These are phyloP conservation scores for Trichonephila clavipes DNA, from an alignment of 1,140 invertebrate genomes.

Conservation along the genomic window DNA sequence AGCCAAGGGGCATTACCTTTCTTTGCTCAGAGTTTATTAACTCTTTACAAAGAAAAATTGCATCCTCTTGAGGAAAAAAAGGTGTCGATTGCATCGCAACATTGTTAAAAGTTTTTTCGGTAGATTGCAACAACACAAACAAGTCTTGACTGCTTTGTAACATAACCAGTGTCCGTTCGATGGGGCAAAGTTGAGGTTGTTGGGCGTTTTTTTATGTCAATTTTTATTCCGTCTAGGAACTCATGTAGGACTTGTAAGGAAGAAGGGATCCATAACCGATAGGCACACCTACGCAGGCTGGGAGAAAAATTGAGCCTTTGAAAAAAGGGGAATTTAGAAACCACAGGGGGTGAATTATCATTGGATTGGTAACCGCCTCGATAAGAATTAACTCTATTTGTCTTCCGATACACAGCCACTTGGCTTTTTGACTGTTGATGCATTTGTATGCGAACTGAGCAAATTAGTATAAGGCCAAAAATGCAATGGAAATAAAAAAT, in stretches of 20 bases:
- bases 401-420: background rate
- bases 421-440: background rate
- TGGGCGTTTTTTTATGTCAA: no score
- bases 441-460: conserved; percentile 9
- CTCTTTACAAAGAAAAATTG: background rate
- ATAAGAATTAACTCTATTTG: conserved; percentile 45
- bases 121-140: no score
- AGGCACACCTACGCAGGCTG: conserved; percentile 20
- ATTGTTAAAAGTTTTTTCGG: no score
- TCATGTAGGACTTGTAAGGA: no score
- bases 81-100: no score
- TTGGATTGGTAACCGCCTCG: conserved; percentile 43
- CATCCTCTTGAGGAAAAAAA: background rate
- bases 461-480: background rate
- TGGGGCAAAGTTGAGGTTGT: no score
- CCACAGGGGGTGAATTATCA: conserved; percentile 39
- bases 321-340: conserved; percentile 23
- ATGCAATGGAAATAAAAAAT: no score
- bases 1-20: background rate
- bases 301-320: conserved; percentile 48
- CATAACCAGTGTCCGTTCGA: no score
- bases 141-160: no score
- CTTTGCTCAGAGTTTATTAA: background rate
- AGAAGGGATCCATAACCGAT: conserved; percentile 7
- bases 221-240: no score